Conservation (phyloP, 2,888 invertebrate species). For the Trichacis sp. region DNA sequence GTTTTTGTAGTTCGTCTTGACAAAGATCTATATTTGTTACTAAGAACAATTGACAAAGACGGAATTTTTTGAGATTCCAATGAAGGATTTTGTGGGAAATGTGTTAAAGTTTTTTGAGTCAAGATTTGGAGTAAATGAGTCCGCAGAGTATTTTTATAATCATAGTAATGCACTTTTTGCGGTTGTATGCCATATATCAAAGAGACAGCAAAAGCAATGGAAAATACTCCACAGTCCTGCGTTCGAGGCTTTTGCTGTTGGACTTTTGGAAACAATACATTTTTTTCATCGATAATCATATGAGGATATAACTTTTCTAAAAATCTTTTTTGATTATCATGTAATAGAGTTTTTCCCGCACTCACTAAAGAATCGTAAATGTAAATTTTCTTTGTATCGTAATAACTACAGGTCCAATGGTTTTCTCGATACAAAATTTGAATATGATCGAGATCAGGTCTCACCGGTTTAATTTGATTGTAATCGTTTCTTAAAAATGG, state of each 20-base stretch:
- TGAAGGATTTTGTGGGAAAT: too few relatives aligned
- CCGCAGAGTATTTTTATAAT: too few relatives aligned
- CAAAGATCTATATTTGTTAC: too few relatives aligned
- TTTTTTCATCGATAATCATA: background rate
- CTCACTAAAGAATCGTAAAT: conserved; percentile 22
- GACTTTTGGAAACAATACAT: conserved; percentile 11
- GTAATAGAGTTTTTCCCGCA: background rate
- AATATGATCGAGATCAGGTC: background rate
- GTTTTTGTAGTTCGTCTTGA: too few relatives aligned
- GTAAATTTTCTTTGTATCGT: conserved; percentile 16
- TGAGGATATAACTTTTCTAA: conserved; percentile 20
- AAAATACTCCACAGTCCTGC: conserved; percentile 20
- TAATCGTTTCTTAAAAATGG: background rate
- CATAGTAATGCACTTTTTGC: background rate
- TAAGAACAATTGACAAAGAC: too few relatives aligned
- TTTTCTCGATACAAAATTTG: background rate
- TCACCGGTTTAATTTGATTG: background rate
- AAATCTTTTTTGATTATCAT: conserved; percentile 3
- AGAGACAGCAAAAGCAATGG: conserved; percentile 26
- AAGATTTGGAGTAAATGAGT: too few relatives aligned
- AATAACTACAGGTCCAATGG: conserved; percentile 25
- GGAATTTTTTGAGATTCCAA: too few relatives aligned
- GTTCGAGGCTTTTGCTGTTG: conserved; percentile 11
- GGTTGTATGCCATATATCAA: background rate
- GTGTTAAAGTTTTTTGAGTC: too few relatives aligned